These are phyloP conservation scores for Alaudala cheleensis DNA, from an alignment of 2,113 vertebrate species.

Conservation along the genomic window DNA sequence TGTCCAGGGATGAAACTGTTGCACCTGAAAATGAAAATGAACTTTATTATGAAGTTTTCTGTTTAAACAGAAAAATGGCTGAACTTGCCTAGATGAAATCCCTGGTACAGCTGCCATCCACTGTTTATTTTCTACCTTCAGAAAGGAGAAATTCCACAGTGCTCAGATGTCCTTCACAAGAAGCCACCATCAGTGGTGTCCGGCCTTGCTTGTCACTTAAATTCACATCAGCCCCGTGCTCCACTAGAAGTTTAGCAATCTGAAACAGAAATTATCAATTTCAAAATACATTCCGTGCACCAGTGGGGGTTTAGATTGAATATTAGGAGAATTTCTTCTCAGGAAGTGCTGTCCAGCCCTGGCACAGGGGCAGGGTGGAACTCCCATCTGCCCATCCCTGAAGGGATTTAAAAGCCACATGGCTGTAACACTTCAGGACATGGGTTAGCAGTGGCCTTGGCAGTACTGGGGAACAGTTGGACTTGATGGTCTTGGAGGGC, in stretches of 20 bases:
- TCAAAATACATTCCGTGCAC: background rate
- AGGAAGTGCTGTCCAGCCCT: background rate
- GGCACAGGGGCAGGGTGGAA: background rate
- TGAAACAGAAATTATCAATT: slow-evolving; percentile 34
- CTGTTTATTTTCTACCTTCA: slow-evolving; percentile 78
- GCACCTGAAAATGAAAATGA: slow-evolving; percentile 78
- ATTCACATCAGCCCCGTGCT: slow-evolving; percentile 89
- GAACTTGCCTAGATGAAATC: background rate
- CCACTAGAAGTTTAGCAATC: slow-evolving; percentile 89
- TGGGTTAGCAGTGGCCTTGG: background rate
- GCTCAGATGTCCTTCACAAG: slow-evolving; percentile 93
- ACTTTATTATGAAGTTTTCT: background rate
- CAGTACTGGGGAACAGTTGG: background rate
- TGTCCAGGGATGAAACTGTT: slow-evolving; percentile 88
- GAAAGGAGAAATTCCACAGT: slow-evolving; percentile 93
- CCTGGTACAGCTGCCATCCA: background rate
- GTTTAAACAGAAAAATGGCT: background rate
- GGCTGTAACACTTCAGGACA: background rate
- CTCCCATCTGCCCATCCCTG: background rate
- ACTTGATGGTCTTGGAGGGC: background rate
- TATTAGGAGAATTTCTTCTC: background rate
- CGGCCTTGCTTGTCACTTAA: slow-evolving; percentile 93
- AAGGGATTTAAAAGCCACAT: background rate
- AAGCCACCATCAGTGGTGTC: slow-evolving; percentile 95
- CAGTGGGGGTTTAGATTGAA: background rate